A percentile compares a stretch with the other conserved stretches of the same genome.
Evolutionary conservation across 2,113 vertebrate species (phyloP).

Genomic region (Mohoua ochrocephala): DNA sequence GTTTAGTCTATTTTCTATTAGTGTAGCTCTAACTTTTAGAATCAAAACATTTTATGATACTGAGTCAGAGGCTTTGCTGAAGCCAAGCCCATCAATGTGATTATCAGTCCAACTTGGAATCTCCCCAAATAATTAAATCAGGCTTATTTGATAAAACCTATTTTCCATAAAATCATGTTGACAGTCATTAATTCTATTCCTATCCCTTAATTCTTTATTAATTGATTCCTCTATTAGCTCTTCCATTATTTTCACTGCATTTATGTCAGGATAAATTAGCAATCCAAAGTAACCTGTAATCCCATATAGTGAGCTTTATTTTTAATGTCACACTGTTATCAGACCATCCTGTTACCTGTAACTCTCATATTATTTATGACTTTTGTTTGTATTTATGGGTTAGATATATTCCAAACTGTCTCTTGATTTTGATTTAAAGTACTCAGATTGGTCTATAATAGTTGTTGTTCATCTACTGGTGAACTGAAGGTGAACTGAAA

Average conservation of each 20-base stretch:
- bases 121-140: constrained; percentile 60
- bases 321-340: background rate
- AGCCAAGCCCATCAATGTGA: constrained; percentile 42
- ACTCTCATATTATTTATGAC: background rate
- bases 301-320: background rate
- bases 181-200: constrained; percentile 47
- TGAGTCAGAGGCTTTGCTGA: constrained; percentile 22
- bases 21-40: constrained; percentile 2
- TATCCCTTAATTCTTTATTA: constrained; percentile 58
- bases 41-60: background rate
- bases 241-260: constrained; percentile 22
- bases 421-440: background rate
- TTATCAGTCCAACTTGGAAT: constrained; percentile 55
- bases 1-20: background rate
- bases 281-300: background rate
- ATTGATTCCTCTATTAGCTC: constrained; percentile 33
- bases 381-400: background rate
- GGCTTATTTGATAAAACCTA: constrained; percentile 59
- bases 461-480: background rate
- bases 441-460: background rate
- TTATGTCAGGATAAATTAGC: constrained; percentile 41
- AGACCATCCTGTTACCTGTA: background rate
- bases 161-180: constrained; percentile 65
- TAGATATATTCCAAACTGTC: background rate
- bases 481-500: background rate